phyloP scores from a whole-genome alignment of 2,888 invertebrate genomes.

The Geophilus truncorum region DNA sequence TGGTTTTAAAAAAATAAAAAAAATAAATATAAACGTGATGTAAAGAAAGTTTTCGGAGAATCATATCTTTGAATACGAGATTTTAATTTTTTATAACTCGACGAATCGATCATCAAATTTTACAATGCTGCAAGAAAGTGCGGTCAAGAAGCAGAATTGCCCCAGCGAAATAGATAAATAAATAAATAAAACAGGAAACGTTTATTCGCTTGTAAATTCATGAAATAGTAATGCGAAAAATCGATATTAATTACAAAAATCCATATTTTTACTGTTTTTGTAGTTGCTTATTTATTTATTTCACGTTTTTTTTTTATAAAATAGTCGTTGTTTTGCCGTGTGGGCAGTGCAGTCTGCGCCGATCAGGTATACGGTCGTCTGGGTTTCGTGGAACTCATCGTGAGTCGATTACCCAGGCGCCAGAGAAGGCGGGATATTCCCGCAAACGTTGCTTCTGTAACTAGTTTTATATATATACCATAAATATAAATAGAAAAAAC shows the following conservation, averaged over 20 bases:
- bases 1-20: too few species aligned
- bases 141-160: too few species aligned
- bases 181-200: too few species aligned
- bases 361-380: constrained; percentile 6
- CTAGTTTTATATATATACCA: neutral
- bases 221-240: too few species aligned
- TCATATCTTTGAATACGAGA: neutral
- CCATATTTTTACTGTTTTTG: too few species aligned
- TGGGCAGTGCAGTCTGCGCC: neutral
- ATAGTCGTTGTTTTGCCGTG: neutral
- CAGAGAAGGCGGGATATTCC: neutral
- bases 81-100: too few species aligned
- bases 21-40: neutral
- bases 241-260: too few species aligned
- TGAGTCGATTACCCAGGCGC: constrained; percentile 3
- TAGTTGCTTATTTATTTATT: too few species aligned
- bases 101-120: too few species aligned
- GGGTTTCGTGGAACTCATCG: constrained; percentile 18
- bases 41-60: neutral
- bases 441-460: neutral
- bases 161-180: too few species aligned
- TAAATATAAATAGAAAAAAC: neutral
- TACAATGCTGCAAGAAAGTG: too few species aligned
- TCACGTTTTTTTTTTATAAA: neutral
- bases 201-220: too few species aligned